These are phyloP conservation scores for Picus viridis DNA, from an alignment of 2,797 vertebrate species.

Conservation along the genomic window DNA sequence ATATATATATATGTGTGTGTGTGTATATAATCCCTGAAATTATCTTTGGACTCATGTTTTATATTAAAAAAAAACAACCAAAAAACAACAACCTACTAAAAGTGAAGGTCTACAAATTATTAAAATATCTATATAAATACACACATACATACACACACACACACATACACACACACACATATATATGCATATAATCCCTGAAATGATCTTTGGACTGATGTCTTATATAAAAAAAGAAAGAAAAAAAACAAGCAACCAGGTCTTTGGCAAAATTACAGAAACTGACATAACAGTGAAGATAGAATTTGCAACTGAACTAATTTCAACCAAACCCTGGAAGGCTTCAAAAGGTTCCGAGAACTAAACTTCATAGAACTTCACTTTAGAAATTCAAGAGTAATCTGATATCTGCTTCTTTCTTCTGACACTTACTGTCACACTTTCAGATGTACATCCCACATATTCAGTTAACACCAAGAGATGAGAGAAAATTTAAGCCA, in stretches of 20 bases:
- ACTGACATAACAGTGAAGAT: slow-evolving; percentile 9
- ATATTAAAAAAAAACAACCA: not conserved
- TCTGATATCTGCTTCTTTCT: slow-evolving; percentile 20
- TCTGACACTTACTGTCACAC: slow-evolving; percentile 1
- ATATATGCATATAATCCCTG: not conserved
- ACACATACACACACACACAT: too few relatives aligned
- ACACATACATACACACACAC: too few relatives aligned
- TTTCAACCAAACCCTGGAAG: slow-evolving; percentile 37
- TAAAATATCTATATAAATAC: too few relatives aligned
- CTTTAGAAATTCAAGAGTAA: slow-evolving; percentile 45
- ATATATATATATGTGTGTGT: too few relatives aligned
- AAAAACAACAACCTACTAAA: not conserved
- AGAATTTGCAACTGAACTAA: slow-evolving; percentile 35
- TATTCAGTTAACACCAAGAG: slow-evolving; percentile 23
- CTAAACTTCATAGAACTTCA: slow-evolving; percentile 23
- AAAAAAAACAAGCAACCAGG: not conserved
- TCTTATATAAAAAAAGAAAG: not conserved
- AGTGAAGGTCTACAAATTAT: too few relatives aligned
- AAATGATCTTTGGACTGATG: slow-evolving; percentile 16
- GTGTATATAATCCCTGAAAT: not conserved
- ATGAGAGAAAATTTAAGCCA: slow-evolving; percentile 42
- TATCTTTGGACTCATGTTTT: slow-evolving; percentile 12
- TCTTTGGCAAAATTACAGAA: slow-evolving; percentile 25
- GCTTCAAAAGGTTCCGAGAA: slow-evolving; percentile 45
- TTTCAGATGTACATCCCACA: slow-evolving; percentile 1